A percentile compares a stretch with the other conserved stretches of the same genome.
phyloP scores from a whole-genome alignment of 1,140 invertebrate species.

The Heliothis virescens region DNA sequence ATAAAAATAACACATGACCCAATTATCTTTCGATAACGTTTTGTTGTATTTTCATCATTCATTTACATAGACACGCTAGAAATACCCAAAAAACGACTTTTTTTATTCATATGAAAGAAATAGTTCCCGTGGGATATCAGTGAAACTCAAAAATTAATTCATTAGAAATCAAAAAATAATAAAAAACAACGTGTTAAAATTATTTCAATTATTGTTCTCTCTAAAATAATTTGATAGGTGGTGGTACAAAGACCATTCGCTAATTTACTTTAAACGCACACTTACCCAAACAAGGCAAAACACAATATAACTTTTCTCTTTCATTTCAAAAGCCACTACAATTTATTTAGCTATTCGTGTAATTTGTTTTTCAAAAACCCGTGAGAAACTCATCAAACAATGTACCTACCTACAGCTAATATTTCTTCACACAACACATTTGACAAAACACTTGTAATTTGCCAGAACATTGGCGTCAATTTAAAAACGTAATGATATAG shows the following conservation, averaged over 20 bases:
- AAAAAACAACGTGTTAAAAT: no score
- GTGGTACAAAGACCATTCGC: no score
- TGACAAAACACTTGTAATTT: slow-evolving; percentile 23
- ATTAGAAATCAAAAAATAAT: no score
- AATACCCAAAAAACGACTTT: no score
- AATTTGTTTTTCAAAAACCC: neutral
- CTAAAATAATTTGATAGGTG: no score
- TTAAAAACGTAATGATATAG: slow-evolving; percentile 19
- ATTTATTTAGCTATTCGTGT: neutral
- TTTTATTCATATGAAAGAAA: no score
- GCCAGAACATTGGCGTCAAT: slow-evolving; percentile 13
- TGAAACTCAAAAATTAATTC: no score
- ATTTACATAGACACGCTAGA: no score
- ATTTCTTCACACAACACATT: slow-evolving; percentile 3
- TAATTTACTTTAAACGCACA: neutral
- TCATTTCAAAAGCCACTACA: neutral
- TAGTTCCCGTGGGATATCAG: no score
- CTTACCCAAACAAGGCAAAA: neutral
- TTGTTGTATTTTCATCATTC: no score
- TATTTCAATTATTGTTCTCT: no score
- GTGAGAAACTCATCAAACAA: neutral
- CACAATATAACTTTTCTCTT: neutral
- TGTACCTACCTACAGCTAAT: neutral
- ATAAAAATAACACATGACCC: slow-evolving; percentile 24
- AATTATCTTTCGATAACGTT: no score